Evolutionary conservation across 64 coral and sea anemone genomes (phyloP).

Genomic region (Montipora capricornis): DNA sequence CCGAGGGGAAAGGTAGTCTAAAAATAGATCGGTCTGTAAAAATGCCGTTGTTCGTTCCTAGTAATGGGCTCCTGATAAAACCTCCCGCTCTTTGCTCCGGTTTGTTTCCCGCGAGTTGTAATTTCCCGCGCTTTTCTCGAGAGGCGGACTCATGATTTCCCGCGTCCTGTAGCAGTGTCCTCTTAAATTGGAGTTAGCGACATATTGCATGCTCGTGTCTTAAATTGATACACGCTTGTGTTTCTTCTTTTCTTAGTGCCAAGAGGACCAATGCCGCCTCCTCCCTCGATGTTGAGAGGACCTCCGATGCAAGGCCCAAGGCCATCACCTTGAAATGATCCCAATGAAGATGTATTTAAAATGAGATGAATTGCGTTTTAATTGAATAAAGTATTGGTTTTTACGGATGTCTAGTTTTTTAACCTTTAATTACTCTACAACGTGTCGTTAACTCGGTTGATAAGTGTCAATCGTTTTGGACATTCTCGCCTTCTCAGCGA

Average conservation of each 20-base stretch:
- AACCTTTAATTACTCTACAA: background rate
- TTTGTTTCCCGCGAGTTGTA: background rate
- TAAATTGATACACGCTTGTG: background rate
- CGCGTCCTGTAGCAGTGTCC: background rate
- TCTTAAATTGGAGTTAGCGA: too few relatives aligned
- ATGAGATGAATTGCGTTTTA: background rate
- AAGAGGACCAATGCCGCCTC: background rate
- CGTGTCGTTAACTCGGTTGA: background rate
- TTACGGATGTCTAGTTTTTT: background rate
- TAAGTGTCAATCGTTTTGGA: background rate
- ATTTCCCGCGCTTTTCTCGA: background rate
- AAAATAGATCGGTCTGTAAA: too few relatives aligned
- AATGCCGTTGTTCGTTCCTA: too few relatives aligned
- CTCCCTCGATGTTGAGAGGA: slow-evolving; percentile 22
- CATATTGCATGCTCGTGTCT: too few relatives aligned
- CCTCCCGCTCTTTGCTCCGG: too few relatives aligned
- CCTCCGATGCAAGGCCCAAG: slow-evolving; percentile 17
- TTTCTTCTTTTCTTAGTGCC: background rate
- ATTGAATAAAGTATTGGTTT: slow-evolving; percentile 1
- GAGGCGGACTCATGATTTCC: background rate
- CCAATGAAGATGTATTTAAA: slow-evolving; percentile 24
- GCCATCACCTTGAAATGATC: background rate
- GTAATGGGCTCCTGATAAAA: too few relatives aligned
- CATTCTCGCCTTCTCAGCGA: too few relatives aligned
- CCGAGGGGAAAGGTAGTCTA: too few relatives aligned